Conservation (phyloP, 2,888 invertebrate species). For the Apamea monoglypha region DNA sequence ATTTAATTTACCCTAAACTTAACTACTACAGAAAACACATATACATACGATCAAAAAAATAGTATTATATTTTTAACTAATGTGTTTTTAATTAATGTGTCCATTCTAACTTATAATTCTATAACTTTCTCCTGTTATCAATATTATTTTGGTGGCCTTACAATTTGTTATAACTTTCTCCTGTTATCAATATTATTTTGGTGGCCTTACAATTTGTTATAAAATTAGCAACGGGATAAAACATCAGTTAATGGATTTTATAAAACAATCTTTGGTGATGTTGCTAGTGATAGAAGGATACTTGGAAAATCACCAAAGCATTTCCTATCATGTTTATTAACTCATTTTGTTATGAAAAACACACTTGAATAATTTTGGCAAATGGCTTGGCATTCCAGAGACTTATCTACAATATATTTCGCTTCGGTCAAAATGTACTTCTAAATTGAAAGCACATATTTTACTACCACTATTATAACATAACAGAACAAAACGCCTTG, state of each 20-base stretch:
- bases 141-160: not conserved
- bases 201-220: not conserved
- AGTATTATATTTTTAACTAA: too few relatives aligned
- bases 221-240: not conserved
- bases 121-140: constrained; percentile 11
- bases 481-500: not conserved
- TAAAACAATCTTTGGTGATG: not conserved
- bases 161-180: not conserved
- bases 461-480: not conserved
- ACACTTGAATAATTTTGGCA: not conserved
- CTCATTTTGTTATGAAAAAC: not conserved
- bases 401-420: not conserved
- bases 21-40: too few relatives aligned
- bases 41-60: too few relatives aligned
- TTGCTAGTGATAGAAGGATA: not conserved
- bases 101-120: constrained; percentile 11
- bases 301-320: not conserved
- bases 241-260: not conserved
- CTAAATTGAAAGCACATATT: constrained; percentile 1
- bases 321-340: not conserved
- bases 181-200: constrained; percentile 1
- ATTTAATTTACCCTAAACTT: too few relatives aligned
- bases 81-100: too few relatives aligned
- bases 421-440: constrained; percentile 6
- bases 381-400: not conserved